Conservation (phyloP, 2,113 vertebrate species). For the Anser cygnoides region DNA sequence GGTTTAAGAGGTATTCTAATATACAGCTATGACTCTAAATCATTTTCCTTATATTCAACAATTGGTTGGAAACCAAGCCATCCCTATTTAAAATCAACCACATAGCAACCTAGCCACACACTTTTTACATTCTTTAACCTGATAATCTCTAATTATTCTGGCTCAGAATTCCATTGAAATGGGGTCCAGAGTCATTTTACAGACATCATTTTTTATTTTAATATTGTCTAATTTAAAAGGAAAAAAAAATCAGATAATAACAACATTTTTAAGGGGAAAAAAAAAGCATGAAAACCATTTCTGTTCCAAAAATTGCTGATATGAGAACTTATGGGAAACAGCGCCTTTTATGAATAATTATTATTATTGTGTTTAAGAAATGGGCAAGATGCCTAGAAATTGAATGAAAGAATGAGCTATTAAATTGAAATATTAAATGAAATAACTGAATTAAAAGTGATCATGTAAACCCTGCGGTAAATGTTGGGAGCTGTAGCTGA, state of each 20-base stretch:
- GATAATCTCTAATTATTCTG: conserved; percentile 28
- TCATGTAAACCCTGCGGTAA: conserved; percentile 61
- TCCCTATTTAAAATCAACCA: neutral
- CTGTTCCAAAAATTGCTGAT: conserved; percentile 70
- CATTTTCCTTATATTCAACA: neutral
- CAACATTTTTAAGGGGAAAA: neutral
- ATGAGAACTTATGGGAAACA: conserved; percentile 64
- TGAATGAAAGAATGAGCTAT: conserved; percentile 71
- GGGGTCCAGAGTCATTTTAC: neutral
- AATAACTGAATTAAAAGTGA: conserved; percentile 75
- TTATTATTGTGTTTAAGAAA: conserved; percentile 71
- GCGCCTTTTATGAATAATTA: conserved; percentile 72
- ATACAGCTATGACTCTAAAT: neutral
- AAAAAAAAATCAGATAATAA: conserved; percentile 52
- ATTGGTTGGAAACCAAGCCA: neutral
- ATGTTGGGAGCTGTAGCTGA: conserved; percentile 59
- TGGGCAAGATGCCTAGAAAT: conserved; percentile 74
- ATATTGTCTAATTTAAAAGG: conserved; percentile 46
- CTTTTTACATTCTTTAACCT: conserved; percentile 18
- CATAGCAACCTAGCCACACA: neutral
- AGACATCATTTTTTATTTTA: conserved; percentile 20
- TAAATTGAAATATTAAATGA: conserved; percentile 78
- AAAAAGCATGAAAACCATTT: conserved; percentile 33
- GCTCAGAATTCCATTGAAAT: neutral
- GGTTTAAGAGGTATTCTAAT: neutral